Percentiles rank a stretch among this genome's conserved stretches.
Conservation (phyloP, 1,140 invertebrate species). For the Drosophila miranda region DNA sequence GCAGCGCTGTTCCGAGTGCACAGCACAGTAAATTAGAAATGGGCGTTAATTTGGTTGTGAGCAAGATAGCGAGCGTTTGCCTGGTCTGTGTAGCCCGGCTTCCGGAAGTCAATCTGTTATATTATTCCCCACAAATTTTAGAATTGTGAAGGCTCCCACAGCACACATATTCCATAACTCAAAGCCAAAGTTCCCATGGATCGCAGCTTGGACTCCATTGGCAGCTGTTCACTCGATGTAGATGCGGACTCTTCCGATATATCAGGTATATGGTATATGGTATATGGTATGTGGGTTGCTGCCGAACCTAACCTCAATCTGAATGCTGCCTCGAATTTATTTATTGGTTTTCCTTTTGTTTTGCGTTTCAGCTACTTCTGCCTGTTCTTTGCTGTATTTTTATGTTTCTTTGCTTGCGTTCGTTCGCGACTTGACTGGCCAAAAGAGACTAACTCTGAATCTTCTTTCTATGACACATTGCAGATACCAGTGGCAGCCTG, state of each 20-base stretch:
- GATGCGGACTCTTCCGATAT: constrained; percentile 90
- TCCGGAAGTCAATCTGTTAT: constrained; percentile 27
- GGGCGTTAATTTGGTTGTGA: constrained; percentile 26
- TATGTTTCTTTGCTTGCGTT: constrained; percentile 9
- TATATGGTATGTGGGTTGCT: constrained; percentile 4
- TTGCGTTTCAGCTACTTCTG: constrained; percentile 23
- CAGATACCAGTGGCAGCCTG: constrained; percentile 83
- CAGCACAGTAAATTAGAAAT: constrained; percentile 34
- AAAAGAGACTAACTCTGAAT: constrained; percentile 3
- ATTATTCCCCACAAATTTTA: constrained; percentile 5
- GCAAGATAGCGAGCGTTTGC: constrained; percentile 15
- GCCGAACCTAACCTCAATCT: constrained; percentile 33
- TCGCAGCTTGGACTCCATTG: constrained; percentile 88
- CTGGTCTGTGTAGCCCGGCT: constrained; percentile 4
- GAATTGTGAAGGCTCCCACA: constrained; percentile 1
- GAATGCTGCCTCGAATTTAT: constrained; percentile 6
- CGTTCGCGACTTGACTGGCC: constrained; percentile 8
- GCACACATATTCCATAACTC: constrained; percentile 9
- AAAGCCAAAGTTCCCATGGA: constrained; percentile 83
- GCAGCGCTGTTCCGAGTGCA: constrained; percentile 5
- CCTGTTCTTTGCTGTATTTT: background rate
- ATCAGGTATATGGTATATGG: constrained; percentile 86
- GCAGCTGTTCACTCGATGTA: constrained; percentile 91
- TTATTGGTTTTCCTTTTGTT: constrained; percentile 34
- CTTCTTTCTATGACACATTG: constrained; percentile 8